A percentile compares a stretch with the other conserved stretches of the same genome.
Evolutionary conservation across 2,797 vertebrate species (phyloP).

Genomic region (Bradypodion ventrale): DNA sequence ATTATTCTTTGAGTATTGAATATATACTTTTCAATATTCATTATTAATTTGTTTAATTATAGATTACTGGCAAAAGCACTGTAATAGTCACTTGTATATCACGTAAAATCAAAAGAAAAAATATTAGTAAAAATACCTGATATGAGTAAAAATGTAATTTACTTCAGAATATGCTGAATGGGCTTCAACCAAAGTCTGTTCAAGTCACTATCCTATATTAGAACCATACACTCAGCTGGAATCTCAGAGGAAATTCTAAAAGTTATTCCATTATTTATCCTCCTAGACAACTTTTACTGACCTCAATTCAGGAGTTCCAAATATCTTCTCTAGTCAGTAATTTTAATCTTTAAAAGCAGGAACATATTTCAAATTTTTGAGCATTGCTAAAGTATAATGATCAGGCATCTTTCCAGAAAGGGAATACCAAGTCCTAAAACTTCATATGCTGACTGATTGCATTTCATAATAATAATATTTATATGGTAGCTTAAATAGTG

Average conservation of each 20-base stretch:
- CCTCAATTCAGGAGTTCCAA: background rate
- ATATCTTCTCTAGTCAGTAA: background rate
- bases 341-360: slow-evolving; percentile 19
- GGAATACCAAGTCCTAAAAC: background rate
- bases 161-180: background rate
- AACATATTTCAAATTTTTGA: slow-evolving; percentile 1
- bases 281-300: background rate
- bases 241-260: background rate
- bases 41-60: background rate
- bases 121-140: background rate
- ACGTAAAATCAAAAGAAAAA: background rate
- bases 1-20: background rate
- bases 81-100: background rate
- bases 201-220: background rate
- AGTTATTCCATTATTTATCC: background rate
- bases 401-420: background rate
- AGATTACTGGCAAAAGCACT: background rate
- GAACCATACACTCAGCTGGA: background rate
- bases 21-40: background rate
- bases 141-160: background rate
- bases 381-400: slow-evolving; percentile 9
- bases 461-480: slow-evolving; percentile 23
- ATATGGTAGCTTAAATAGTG: background rate
- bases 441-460: background rate
- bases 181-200: background rate